Evolutionary conservation across 1,140 invertebrate genomes (phyloP), one percentile per base, ranked within the genome.

Genomic region (Penaeus japonicus): DNA sequence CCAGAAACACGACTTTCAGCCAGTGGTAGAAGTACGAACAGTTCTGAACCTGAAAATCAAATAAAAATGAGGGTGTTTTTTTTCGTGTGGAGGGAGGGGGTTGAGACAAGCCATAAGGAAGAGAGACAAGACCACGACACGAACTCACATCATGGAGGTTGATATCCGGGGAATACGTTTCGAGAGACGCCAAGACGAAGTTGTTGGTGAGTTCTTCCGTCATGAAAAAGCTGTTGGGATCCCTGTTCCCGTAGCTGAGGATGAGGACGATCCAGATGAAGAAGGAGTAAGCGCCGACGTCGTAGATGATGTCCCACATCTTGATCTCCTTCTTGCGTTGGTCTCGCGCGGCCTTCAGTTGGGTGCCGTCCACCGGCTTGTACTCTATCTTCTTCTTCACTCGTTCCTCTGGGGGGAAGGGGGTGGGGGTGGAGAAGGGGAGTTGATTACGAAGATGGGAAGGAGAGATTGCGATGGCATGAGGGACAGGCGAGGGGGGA

Each of bases 181-280:
- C 24, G 20, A 30, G 32, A 35, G 30, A 32, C 3, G 90, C 89
- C 35, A 90, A 90, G 57, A 93, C 92, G 89, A 93, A 93, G 3
- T 92, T 91, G 62, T 92, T 91, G 54, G 92, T 91, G 89, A 93
- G 89, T 57, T 91, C 92, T 24, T 91, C 83, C 84, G 93, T 92
- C 86, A 93, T 91, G n/a, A 91, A 89, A 80, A 91, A 93, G 24
- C 5, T 10, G 83, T 92, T 91, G 1, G 92, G 91, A 88, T 93
- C 93, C 54, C 93, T 85, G 86, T 92, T 92, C 4, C 93, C 91
- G 89, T 93, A 93, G 89, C 93, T 93, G 79, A 94, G 92, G 4
- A 93, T 91, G 83, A 93, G 91, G 17, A 94, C 91, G 22, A 94
- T 91, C 91, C 92, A 93, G 62, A 94, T 83, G 91, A 93, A 94